Percentiles rank a stretch among this genome's conserved stretches.
phyloP scores from a whole-genome alignment of 2,113 vertebrate species.

The Mirza zaza region DNA sequence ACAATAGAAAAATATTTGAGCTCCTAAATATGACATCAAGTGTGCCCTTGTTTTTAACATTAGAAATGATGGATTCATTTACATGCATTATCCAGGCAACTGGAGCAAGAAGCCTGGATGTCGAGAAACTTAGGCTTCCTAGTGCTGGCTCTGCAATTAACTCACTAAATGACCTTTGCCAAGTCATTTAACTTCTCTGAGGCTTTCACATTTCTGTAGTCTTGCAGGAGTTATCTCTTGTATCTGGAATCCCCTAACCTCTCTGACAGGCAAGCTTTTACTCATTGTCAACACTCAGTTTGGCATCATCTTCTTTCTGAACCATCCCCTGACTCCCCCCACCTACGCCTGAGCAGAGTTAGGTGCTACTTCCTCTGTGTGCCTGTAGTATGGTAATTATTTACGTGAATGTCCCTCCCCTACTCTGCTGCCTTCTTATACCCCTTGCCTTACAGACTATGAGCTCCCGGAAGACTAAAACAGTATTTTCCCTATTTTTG shows the following conservation, averaged over 20 bases:
- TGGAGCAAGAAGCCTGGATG: neutral
- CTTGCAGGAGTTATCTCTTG: neutral
- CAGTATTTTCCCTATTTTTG: neutral
- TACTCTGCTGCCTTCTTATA: neutral
- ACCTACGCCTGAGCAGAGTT: neutral
- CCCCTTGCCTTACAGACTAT: neutral
- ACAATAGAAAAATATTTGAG: neutral
- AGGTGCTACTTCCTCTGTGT: neutral
- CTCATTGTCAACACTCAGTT: constrained; percentile 16
- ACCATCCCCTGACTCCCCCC: neutral
- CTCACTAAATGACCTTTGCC: neutral
- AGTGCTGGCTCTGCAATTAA: neutral
- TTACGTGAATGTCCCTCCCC: neutral
- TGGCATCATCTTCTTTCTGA: neutral
- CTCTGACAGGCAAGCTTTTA: constrained; percentile 31
- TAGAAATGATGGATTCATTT: neutral
- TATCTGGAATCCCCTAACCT: constrained; percentile 59
- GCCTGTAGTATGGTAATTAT: neutral
- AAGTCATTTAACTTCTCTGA: constrained; percentile 51
- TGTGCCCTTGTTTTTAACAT: neutral
- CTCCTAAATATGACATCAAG: neutral
- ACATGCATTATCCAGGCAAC: neutral
- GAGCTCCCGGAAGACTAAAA: neutral
- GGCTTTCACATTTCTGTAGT: neutral
- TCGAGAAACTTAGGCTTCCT: neutral